A percentile compares a stretch with the other conserved stretches of the same genome.
These are phyloP conservation scores for Phlogophora meticulosa DNA, from an alignment of 2,888 invertebrate species.

Conservation along the genomic window DNA sequence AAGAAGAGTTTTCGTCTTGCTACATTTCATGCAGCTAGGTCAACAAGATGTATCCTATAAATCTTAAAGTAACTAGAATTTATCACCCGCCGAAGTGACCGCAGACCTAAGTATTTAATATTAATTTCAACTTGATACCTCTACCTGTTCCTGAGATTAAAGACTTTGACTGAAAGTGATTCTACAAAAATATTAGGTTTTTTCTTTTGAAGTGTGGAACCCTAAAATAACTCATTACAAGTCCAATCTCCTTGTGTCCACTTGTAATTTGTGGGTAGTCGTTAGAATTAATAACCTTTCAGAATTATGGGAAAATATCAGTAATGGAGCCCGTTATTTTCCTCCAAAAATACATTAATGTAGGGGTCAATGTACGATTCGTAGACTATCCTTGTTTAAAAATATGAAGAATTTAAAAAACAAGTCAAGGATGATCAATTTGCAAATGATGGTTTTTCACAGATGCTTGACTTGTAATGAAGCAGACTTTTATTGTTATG, in stretches of 20 bases:
- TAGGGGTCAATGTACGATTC: not conserved
- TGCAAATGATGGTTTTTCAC: not conserved
- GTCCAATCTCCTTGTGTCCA: constrained; percentile 14
- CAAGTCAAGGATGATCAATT: not conserved
- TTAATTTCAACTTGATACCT: no score
- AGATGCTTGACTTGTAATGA: no score
- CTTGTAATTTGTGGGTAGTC: constrained; percentile 2
- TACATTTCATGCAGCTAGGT: no score
- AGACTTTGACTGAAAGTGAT: no score
- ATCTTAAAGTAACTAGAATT: no score
- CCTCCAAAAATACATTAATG: not conserved
- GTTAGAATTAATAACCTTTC: not conserved
- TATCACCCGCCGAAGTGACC: no score
- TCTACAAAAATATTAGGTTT: no score
- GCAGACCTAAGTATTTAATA: no score
- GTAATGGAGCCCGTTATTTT: constrained; percentile 8
- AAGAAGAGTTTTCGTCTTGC: no score
- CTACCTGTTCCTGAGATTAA: no score
- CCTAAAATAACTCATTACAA: constrained; percentile 19
- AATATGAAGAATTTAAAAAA: not conserved
- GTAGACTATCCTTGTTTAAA: not conserved
- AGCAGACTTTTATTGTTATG: no score
- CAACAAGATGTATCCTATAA: no score
- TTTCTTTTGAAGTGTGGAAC: not conserved
- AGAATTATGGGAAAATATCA: constrained; percentile 1